Evolutionary conservation across 2,797 vertebrate genomes (phyloP), one percentile per base, ranked within the genome.

Genomic region (Galagoides demidoff): DNA sequence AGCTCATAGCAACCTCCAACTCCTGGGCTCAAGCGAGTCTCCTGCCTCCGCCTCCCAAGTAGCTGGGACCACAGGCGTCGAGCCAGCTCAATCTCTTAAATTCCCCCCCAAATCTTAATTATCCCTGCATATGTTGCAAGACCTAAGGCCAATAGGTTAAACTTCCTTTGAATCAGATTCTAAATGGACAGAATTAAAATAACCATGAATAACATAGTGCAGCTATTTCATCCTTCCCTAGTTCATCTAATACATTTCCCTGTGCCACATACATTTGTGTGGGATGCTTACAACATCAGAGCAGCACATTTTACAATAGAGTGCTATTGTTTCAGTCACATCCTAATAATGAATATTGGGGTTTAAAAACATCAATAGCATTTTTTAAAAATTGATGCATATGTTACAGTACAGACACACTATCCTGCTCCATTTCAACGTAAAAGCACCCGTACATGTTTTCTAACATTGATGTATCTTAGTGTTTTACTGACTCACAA

Each of bases 91-190:
- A 27, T 57, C 6, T 81, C n/a, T 27, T 94, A 84, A 82, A 61
- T 90, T 82, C 39, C 22, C 78, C 37, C 49, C 22, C 64, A 61
- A 90, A 70, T 88, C 49, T 85, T 49, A 77, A 25, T 49, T 66
- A 66, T 83, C 31, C 7, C 49, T 19, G 76, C 19, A 23, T 84
- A 12, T 64, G 11, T 73, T 39, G 79, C 22, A 52, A 7, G 20
- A 85, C 70, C 27, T 70, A 83, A 73, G 23, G 39, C 39, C 61
- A 20, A 7, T 34, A 57, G 16, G 25, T 55, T 76, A 57, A 73
- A 63, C 63, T 59, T 81, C 45, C 37, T 79, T 66, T n/a, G 74
- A 83, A 49, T 92, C 79, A 55, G 29, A 82, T 74, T 96, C 88
- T 84, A 39, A 39, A 43, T 31, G 34, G n/a, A 31, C 86, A 34